A percentile compares a stretch with the other conserved stretches of the same genome.
Evolutionary conservation across 2,797 vertebrate genomes (phyloP).

Genomic region (Taenioides sp.): DNA sequence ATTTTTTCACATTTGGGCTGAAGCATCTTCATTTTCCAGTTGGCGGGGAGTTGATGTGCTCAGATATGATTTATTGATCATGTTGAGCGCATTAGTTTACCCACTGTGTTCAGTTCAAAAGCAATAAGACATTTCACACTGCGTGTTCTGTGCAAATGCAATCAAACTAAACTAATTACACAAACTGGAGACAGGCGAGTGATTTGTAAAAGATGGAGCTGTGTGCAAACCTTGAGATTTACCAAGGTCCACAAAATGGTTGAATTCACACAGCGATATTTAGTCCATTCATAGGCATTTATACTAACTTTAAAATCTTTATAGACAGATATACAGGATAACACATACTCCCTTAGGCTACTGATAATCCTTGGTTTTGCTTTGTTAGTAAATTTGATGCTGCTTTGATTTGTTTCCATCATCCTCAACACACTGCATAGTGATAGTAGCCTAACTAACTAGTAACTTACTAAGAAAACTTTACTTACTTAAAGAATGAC

Average conservation of each 20-base stretch:
- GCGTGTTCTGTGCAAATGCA: slow-evolving; percentile 68
- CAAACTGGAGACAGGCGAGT: slow-evolving; percentile 61
- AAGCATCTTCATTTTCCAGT: slow-evolving; percentile 67
- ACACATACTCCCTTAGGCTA: not conserved
- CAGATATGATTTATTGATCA: slow-evolving; percentile 77
- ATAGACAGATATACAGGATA: slow-evolving; percentile 12
- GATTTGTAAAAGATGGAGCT: slow-evolving; percentile 55
- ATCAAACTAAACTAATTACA: slow-evolving; percentile 75
- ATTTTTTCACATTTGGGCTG: not conserved
- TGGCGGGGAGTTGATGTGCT: slow-evolving; percentile 71
- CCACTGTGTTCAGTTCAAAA: slow-evolving; percentile 77
- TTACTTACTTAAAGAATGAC: no score
- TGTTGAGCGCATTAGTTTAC: slow-evolving; percentile 70
- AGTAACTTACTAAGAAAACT: no score
- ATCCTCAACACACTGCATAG: not conserved
- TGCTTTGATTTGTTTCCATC: not conserved
- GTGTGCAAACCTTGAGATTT: slow-evolving; percentile 25
- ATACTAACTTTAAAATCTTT: slow-evolving; percentile 27
- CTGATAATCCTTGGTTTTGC: not conserved
- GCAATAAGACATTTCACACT: slow-evolving; percentile 72
- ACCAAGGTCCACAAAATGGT: slow-evolving; percentile 41
- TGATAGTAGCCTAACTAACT: not conserved
- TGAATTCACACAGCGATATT: slow-evolving; percentile 47
- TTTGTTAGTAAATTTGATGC: not conserved
- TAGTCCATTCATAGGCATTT: slow-evolving; percentile 56